Evolutionary conservation across 1,140 invertebrate genomes (phyloP), one percentile per base, ranked within the genome.

Genomic region (Dendrolimus punctatus): DNA sequence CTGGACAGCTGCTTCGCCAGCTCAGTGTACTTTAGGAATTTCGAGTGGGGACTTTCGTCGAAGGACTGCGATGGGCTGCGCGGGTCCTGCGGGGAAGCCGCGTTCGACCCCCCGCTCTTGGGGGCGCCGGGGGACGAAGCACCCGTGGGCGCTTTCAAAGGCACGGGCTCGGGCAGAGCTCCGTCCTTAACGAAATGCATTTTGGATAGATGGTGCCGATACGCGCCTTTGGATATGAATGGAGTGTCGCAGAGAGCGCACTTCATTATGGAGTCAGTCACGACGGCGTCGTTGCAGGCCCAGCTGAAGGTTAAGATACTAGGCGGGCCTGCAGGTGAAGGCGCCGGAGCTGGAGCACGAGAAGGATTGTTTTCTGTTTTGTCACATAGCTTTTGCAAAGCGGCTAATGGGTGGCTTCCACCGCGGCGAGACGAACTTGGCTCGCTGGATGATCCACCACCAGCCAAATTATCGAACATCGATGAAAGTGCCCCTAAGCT

Each of bases 131-230:
- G 87, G 39, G 82, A 75, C 2, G 82, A 71, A 36, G 74, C 72
- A 39, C 87, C 69, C n/a, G 80, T 68, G 4, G 76, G 81, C 0
- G 81, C 76, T 56, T 90, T 91, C 50, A 92, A 87, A 2, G 89
- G 88, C 23, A 93, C 83, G 0, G 92, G 91, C 67, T 93, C 94
- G 4, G 93, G 93, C 59, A 93, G 91, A 10, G 94, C 93, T 7
- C 94, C 95, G 66, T 98, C 96, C 79, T 98, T 98, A 38, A 98
- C 95, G 71, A 98, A 96, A 85, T 99, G 97, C 93, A 98, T 97
- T 76, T 98, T 98, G 49, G 96, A 97, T 55, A 99, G 86, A 73
- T 99, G 97, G 84, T 98, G 97, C 65, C 97, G 91, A 85, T 98
- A 99, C 2, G 97, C 96, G 39, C 97, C 97, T 85, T 98, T 98